Conservation (phyloP, 2,113 vertebrate genomes). For the Pachycephala philippinensis region DNA sequence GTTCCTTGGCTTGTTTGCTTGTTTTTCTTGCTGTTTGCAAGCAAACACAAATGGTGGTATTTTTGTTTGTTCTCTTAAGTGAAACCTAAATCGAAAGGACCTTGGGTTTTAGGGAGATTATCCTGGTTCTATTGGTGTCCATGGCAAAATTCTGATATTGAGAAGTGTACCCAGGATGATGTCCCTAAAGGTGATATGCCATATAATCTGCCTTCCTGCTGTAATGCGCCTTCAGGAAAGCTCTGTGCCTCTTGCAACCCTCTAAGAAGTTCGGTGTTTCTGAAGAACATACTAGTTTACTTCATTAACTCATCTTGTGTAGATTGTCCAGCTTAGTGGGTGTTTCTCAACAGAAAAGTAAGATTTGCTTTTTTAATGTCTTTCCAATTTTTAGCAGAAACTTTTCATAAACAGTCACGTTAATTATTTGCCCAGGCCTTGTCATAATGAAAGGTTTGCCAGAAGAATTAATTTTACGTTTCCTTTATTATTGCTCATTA, state of each 20-base stretch:
- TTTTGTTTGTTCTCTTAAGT: not conserved
- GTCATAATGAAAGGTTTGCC: not conserved
- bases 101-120: not conserved
- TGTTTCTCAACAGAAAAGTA: not conserved
- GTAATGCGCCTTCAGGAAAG: not conserved
- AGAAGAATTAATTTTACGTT: not conserved
- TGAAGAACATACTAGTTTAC: not conserved
- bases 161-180: not conserved
- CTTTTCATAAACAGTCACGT: not conserved
- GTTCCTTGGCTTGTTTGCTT: not conserved
- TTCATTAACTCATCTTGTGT: not conserved
- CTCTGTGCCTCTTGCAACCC: not conserved
- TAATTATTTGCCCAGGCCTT: not conserved
- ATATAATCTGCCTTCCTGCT: not conserved
- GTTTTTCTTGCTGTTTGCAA: not conserved
- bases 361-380: not conserved
- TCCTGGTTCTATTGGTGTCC: not conserved
- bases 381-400: not conserved
- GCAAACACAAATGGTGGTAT: not conserved
- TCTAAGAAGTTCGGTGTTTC: not conserved
- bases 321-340: not conserved
- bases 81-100: not conserved
- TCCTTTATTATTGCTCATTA: not conserved
- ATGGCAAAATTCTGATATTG: not conserved
- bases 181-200: not conserved